Conservation (phyloP, 1,140 invertebrate genomes). For the Pseudobourletiella spinata region DNA sequence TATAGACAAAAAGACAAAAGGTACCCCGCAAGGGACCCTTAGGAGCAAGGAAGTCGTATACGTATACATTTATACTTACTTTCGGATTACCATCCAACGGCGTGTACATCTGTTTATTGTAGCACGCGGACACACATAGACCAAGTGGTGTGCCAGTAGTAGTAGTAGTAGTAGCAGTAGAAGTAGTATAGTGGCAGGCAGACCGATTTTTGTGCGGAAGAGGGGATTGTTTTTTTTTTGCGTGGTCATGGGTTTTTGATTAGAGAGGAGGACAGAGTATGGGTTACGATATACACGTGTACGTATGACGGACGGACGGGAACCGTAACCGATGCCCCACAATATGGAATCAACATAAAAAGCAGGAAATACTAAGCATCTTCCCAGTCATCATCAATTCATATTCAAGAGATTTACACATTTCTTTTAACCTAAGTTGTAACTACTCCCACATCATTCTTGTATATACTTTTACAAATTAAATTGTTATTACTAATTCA, state of each 20-base stretch:
- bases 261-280: neutral
- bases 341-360: slow-evolving; percentile 27
- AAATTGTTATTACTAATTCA: too few relatives aligned
- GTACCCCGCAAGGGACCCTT: neutral
- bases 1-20: neutral
- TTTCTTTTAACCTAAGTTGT: too few relatives aligned
- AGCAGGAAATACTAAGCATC: slow-evolving; percentile 14
- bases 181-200: too few relatives aligned
- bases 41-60: neutral
- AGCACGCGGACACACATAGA: neutral
- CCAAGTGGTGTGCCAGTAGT: slow-evolving; percentile 6
- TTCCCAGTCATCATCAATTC: slow-evolving; percentile 9
- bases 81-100: slow-evolving; percentile 34
- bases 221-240: too few relatives aligned
- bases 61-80: slow-evolving; percentile 26
- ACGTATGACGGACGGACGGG: too few relatives aligned
- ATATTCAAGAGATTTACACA: neutral
- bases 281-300: slow-evolving; percentile 11
- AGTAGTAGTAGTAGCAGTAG: too few relatives aligned
- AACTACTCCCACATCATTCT: too few relatives aligned
- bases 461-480: too few relatives aligned
- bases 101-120: slow-evolving; percentile 32
- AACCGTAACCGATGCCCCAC: slow-evolving; percentile 13
- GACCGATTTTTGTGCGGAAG: neutral
- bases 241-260: neutral